Evolutionary conservation across 2,113 vertebrate species (phyloP), one percentile per base, ranked within the genome.

Genomic region (Dipodomys merriami): DNA sequence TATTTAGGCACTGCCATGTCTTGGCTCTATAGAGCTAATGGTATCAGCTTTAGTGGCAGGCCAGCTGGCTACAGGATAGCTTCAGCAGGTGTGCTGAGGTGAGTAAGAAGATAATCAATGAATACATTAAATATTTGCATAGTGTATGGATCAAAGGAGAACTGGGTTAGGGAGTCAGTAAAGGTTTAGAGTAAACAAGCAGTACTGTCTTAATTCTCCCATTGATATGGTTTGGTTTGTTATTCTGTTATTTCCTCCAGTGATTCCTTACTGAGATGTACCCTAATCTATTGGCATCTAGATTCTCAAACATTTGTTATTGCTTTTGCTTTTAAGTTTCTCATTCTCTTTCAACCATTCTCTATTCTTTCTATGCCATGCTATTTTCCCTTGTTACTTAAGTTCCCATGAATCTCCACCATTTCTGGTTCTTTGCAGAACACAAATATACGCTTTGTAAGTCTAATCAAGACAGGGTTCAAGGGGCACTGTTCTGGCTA

Each of bases 51-150:
- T 76, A 87, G 23, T 74, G 29, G 27, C 20, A 91, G 64, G 60
- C 72, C 18, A 84, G 73, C 53, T 86, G 35, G 23, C 27, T 76
- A 11, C 13, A 89, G 62, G 30, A 85, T 83, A 49, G 4, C 44
- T 76, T 94, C n/a, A 81, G 39, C 62, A 83, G 19, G 33, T 53
- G 86, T 35, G 80, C 85, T 15, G 86, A 19, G 92, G 27, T 76
- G 80, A 92, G 13, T 39, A 91, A 72, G 49, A 88, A 65, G n/a
- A 64, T 25, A 88, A 69, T 12, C 13, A 91, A 73, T 67, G 62
- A 30, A 11, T 64, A 83, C 27, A 93, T 92, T 91, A 94, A 83
- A 73, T 95, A 72, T 77, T 91, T 92, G 35, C 49, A 81, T 73
- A 25, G 84, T 49, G 35, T 90, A 25, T 68, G 35, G n/a, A 35